Evolutionary conservation across 2,113 vertebrate genomes (phyloP).

Genomic region (Melanocharis versteri): DNA sequence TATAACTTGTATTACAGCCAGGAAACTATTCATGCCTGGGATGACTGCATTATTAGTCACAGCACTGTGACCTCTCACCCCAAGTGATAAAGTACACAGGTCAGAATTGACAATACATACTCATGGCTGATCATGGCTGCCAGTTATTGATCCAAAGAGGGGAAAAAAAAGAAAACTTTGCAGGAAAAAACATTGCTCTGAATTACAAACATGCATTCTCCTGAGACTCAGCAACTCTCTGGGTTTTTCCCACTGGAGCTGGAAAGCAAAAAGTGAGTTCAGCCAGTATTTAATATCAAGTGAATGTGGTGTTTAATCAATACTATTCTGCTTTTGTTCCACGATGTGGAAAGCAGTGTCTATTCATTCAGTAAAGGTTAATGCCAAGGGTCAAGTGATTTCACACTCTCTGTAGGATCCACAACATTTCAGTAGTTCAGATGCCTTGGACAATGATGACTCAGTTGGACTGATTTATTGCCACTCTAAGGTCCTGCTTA

Average conservation of each 20-base stretch:
- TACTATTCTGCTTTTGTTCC: conserved; percentile 93
- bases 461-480: conserved; percentile 97
- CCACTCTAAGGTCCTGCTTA: conserved; percentile 81
- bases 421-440: conserved; percentile 86
- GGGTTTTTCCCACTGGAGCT: conserved; percentile 73
- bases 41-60: conserved; percentile 68
- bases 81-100: conserved; percentile 79
- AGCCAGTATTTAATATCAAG: conserved; percentile 95
- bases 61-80: conserved; percentile 71
- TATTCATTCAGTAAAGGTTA: conserved; percentile 97
- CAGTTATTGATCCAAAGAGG: conserved; percentile 82
- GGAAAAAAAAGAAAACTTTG: conserved; percentile 71
- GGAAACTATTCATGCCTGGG: conserved; percentile 69
- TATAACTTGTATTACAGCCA: neutral
- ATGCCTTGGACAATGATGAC: conserved; percentile 93
- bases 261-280: conserved; percentile 79
- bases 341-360: conserved; percentile 86
- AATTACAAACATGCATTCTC: conserved; percentile 92
- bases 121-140: conserved; percentile 81
- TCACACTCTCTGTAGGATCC: conserved; percentile 92
- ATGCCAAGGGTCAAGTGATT: conserved; percentile 99
- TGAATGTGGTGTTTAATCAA: conserved; percentile 96
- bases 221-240: conserved; percentile 74
- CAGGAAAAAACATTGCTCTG: conserved; percentile 83
- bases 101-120: conserved; percentile 79